Evolutionary conservation across 2,797 vertebrate species (phyloP), one percentile per base, ranked within the genome.

Genomic region (Valencia hispanica): DNA sequence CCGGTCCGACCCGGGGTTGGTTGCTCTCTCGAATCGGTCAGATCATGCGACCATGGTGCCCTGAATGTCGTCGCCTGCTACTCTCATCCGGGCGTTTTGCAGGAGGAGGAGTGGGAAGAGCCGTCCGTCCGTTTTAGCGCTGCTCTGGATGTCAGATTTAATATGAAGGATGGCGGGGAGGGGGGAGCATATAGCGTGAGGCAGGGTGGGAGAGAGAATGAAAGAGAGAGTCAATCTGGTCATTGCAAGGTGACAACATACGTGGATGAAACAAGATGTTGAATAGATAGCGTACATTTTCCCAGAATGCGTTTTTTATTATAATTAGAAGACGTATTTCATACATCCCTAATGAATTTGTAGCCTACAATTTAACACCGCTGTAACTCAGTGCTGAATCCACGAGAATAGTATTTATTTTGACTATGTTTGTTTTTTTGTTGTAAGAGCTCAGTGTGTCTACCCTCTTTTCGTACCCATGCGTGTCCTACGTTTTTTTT

Each of bases 71-170:
- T 84, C 78, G 90, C 18, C 86, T 91, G 39, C 86, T 80, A 80
- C 85, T 86, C 81, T 90, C 90, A 91, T 93, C 92, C 90, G 91
- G 91, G 88, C 87, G 88, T 89, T n/a, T 86, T 79, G 30, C 61
- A 4, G 18, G 79, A 48, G 48, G 14, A 68, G 65, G 65, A n/a
- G 39, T 11, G 12, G 81, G 82, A 83, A 80, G 87, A 89, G 78
- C 70, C 74, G 86, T 83, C 22, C 20, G 39, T n/a, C 36, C 78
- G 88, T 84, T 74, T 79, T 65, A 25, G 14, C 78, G 14, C 65
- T 10, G 84, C 82, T 88, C 79, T 32, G 87, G 86, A 89, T 94
- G 93, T 93, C 93, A 94, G 92, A 85, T 92, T 87, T 63, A 75
- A 78, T 89, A 87, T 89, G 88, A 74, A 75, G 86, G 77, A 71